A percentile compares a stretch with the other conserved stretches of the same genome.
These are phyloP conservation scores for Phataginus tricuspis DNA, from an alignment of 2,797 vertebrate species.

Conservation along the genomic window DNA sequence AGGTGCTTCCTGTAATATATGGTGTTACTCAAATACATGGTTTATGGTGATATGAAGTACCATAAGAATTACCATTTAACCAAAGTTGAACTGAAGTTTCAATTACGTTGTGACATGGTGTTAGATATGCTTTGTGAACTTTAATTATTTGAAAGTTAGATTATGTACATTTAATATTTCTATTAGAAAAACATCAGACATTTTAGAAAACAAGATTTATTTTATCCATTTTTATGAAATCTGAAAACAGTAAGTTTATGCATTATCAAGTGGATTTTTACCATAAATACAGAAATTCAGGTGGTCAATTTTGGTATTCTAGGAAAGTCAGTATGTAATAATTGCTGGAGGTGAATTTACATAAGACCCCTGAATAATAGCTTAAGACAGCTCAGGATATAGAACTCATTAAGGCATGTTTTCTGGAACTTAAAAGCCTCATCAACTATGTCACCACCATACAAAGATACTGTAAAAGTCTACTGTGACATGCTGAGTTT, in stretches of 20 bases:
- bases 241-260: neutral
- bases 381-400: neutral
- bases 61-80: neutral
- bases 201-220: constrained; percentile 57
- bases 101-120: neutral
- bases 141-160: constrained; percentile 30
- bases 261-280: constrained; percentile 43
- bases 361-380: neutral
- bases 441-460: neutral
- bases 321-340: neutral
- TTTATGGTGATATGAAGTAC: neutral
- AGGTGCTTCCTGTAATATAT: neutral
- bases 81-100: constrained; percentile 29
- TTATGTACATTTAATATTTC: constrained; percentile 28
- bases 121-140: neutral
- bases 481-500: neutral
- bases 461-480: neutral
- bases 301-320: neutral
- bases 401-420: constrained; percentile 23
- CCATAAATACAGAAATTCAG: constrained; percentile 2
- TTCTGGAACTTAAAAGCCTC: constrained; percentile 23
- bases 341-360: neutral
- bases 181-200: neutral
- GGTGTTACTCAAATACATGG: constrained; percentile 10
- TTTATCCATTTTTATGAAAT: constrained; percentile 37